Conservation (phyloP, 2,113 vertebrate genomes). For the Cygnus buccinator region DNA sequence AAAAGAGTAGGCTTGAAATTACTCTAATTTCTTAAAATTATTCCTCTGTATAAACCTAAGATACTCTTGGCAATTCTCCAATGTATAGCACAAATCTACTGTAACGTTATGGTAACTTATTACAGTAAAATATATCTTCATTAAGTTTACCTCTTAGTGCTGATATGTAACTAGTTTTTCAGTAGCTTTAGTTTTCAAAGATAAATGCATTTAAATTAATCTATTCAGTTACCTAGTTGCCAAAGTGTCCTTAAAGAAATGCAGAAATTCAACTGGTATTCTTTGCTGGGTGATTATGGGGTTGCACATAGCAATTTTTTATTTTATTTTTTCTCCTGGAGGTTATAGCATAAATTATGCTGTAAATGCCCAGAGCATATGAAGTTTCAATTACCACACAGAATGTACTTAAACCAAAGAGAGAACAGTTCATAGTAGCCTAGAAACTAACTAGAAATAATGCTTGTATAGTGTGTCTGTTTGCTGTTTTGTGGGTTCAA, state of each 20-base stretch:
- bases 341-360: accelerated
- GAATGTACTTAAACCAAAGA: not conserved
- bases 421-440: not conserved
- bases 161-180: not conserved
- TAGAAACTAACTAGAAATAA: not conserved
- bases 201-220: not conserved
- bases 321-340: not conserved
- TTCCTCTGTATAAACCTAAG: not conserved
- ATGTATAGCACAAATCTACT: not conserved
- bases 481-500: not conserved
- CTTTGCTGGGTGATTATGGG: not conserved
- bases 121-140: not conserved
- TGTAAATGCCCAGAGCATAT: not conserved
- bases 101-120: not conserved
- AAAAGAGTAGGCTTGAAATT: not conserved
- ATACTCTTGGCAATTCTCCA: not conserved
- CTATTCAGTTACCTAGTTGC: not conserved
- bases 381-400: accelerated
- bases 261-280: not conserved
- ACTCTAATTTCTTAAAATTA: not conserved
- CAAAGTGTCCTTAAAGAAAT: not conserved
- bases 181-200: not conserved
- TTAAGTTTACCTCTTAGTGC: not conserved
- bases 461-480: accelerated
- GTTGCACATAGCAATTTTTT: not conserved